Evolutionary conservation across 1,140 invertebrate species (phyloP), one percentile per base, ranked within the genome.

Genomic region (Chlorops oryzae): DNA sequence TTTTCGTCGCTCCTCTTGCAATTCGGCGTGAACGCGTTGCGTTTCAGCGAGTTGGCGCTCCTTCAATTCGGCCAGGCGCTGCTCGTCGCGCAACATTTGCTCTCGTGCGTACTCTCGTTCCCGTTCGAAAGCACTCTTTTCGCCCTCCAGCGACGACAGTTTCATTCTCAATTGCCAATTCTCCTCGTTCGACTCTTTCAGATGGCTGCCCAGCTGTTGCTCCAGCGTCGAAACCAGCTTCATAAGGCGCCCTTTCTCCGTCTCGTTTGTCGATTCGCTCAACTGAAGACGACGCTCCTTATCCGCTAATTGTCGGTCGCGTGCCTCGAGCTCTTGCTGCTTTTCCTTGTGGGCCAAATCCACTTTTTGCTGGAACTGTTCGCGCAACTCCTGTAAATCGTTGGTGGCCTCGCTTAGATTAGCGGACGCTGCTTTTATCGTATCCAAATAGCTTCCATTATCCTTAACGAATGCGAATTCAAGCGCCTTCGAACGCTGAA

Each of bases 181-280:
- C 54, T 63, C 73, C 44, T 60, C 74, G 21, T 68, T 71, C 5
- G 57, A 71, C 55, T 56, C 69, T 52, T 62, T 72, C 46, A 58
- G 73, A 21, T 65, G 49, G 47, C 63, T 73, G 44, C 57, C 70
- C 58, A 59, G 58, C 59, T 77, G 76, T 7, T 63, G 51, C 52
- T 78, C 76, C 21, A 78, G 52, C 4, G 62, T 76, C 46, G 70
- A 58, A 0, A 78, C 70, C 13, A 78, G 49, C 4, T 66, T 62
- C 58, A 78, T 65, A 0, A 78, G 62, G n/a, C 75, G 70, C 4
- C 71, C 58, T 54, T 76, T 62, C 55, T 78, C 76, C 9, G 58
- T 57, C 18, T 77, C 75, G 3, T 73, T 65, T n/a, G 60, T 51
- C 25, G 73, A 72, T 34, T 73, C 65, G 17, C 65, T 63, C 39